Conservation (phyloP, 2,797 vertebrate genomes). For the Hapalemur alaotrensis region DNA sequence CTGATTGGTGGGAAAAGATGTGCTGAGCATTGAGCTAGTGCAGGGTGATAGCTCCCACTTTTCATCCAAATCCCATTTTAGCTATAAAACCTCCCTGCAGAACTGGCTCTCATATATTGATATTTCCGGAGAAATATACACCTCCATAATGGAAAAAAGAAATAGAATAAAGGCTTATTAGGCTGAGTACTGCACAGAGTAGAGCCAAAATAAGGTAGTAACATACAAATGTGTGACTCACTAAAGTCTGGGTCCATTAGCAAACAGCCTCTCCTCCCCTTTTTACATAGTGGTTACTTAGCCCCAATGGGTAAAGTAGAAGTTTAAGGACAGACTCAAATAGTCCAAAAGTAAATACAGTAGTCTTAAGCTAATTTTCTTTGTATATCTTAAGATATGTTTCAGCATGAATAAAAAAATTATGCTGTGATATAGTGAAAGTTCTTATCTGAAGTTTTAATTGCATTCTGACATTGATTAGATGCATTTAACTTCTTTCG, state of each 20-base stretch:
- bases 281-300: not conserved
- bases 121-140: not conserved
- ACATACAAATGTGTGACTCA: not conserved
- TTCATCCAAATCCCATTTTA: not conserved
- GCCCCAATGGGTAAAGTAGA: not conserved
- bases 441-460: conserved; percentile 33
- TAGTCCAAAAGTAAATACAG: not conserved
- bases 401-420: not conserved
- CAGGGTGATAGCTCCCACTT: not conserved
- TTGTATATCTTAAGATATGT: not conserved
- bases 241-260: not conserved
- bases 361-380: not conserved
- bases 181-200: not conserved
- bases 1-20: conserved; percentile 43
- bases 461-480: not conserved
- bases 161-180: not conserved
- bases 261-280: not conserved
- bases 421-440: not conserved
- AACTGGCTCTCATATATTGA: not conserved
- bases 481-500: not conserved
- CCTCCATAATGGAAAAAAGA: not conserved
- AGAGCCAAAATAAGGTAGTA: not conserved
- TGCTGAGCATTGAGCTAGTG: not conserved
- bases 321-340: not conserved
- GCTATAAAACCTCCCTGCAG: not conserved